Conservation (phyloP, 2,797 vertebrate species). For the Leptoclinus maculatus region DNA sequence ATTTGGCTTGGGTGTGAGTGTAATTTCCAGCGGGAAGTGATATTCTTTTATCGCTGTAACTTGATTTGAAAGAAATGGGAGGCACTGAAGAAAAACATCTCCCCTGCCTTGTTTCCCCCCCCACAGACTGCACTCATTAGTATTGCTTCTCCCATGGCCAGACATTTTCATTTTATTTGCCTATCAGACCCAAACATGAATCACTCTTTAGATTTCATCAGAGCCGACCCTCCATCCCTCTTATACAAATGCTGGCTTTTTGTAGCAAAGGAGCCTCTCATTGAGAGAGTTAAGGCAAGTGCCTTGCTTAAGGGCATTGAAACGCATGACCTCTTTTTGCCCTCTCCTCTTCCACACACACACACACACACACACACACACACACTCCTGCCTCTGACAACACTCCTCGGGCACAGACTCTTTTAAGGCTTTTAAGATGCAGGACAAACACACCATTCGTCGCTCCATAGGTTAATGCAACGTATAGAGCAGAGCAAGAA, state of each 20-base stretch:
- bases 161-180: slow-evolving; percentile 69
- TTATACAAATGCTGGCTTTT: slow-evolving; percentile 43
- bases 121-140: slow-evolving; percentile 39
- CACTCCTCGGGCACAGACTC: slow-evolving; percentile 65
- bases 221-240: slow-evolving; percentile 11
- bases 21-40: slow-evolving; percentile 1
- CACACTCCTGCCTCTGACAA: slow-evolving; percentile 57
- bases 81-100: slow-evolving; percentile 24
- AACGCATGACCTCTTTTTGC: slow-evolving; percentile 78
- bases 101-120: no score
- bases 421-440: slow-evolving; percentile 50
- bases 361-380: slow-evolving; percentile 28
- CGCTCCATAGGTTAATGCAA: slow-evolving; percentile 38
- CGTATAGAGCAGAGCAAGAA: slow-evolving; percentile 23
- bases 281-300: slow-evolving; percentile 73
- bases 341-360: slow-evolving; percentile 54
- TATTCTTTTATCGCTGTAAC: slow-evolving; percentile 22
- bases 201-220: slow-evolving; percentile 36
- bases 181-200: slow-evolving; percentile 63
- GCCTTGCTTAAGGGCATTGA: slow-evolving; percentile 79
- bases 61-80: slow-evolving; percentile 29
- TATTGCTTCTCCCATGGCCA: slow-evolving; percentile 35
- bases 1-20: background rate
- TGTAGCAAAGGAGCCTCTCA: slow-evolving; percentile 55
- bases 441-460: slow-evolving; percentile 61